These are phyloP conservation scores for Macaca mulatta DNA, from an alignment of 2,113 vertebrate genomes.

Conservation along the genomic window DNA sequence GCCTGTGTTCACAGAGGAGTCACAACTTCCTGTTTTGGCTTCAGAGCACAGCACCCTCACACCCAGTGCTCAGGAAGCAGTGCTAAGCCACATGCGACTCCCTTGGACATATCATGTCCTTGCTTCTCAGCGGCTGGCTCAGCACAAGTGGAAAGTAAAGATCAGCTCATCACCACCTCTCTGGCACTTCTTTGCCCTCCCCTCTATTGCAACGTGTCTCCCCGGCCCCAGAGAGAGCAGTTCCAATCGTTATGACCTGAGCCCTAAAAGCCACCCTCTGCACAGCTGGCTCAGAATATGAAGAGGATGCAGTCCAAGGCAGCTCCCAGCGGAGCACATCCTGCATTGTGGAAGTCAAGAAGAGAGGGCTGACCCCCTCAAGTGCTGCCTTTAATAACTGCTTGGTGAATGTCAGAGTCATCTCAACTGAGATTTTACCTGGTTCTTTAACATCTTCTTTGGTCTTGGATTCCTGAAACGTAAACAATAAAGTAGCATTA, in stretches of 20 bases:
- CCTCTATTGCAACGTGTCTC: background rate
- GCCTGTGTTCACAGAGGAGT: background rate
- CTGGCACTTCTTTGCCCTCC: background rate
- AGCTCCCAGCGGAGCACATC: background rate
- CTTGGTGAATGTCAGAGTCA: background rate
- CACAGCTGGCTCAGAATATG: background rate
- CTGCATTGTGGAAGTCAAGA: background rate
- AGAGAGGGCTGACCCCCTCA: background rate
- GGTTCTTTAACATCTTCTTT: background rate
- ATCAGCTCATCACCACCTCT: background rate
- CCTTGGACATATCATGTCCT: background rate
- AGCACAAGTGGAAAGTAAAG: background rate
- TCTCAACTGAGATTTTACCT: slow-evolving; percentile 70
- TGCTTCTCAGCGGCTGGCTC: background rate
- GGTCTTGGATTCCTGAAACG: slow-evolving; percentile 72
- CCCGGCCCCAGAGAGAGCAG: background rate
- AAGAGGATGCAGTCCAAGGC: background rate
- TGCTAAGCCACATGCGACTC: background rate
- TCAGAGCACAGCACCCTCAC: background rate
- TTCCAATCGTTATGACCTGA: background rate
- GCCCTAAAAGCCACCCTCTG: background rate
- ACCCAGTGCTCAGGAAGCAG: background rate
- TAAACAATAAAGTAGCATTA: slow-evolving; percentile 70
- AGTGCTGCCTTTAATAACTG: background rate
- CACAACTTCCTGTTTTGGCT: background rate